phyloP scores from a whole-genome alignment of 92 coral and sea anemone species.

The Micromussa lordhowensis region DNA sequence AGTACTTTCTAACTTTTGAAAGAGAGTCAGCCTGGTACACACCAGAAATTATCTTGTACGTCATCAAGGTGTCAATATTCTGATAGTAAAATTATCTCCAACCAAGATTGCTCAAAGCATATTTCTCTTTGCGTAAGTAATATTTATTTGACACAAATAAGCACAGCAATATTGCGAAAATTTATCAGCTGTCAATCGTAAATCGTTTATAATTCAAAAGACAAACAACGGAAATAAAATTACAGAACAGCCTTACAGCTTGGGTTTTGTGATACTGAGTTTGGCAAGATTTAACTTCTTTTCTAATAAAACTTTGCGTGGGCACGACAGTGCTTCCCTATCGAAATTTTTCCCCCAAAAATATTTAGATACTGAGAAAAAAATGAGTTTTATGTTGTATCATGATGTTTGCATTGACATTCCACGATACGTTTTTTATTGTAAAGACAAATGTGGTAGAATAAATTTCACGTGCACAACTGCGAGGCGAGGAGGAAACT shows the following conservation, averaged over 20 bases:
- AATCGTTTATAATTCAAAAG: slow-evolving; percentile 27
- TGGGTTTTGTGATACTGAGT: not conserved
- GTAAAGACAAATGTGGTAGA: not conserved
- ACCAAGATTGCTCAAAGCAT: not conserved
- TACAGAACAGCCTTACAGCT: not conserved
- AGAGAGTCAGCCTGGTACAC: not conserved
- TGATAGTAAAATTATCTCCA: not conserved
- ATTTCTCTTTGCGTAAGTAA: slow-evolving; percentile 29
- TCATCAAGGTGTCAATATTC: not conserved
- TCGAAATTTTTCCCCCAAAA: not conserved
- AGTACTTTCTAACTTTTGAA: not conserved
- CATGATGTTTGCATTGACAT: not conserved
- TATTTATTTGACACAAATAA: slow-evolving; percentile 13
- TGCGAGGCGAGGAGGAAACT: not conserved
- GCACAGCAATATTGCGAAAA: not conserved
- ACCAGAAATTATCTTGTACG: not conserved
- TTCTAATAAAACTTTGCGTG: not conserved
- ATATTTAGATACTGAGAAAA: not conserved
- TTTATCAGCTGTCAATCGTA: slow-evolving; percentile 20
- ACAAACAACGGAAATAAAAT: not conserved
- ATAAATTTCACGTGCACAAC: not conserved
- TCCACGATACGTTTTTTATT: not conserved
- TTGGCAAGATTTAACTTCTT: not conserved
- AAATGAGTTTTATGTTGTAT: not conserved
- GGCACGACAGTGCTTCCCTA: not conserved